Conservation (phyloP, 2,113 vertebrate species). For the Anoura caudifer region DNA sequence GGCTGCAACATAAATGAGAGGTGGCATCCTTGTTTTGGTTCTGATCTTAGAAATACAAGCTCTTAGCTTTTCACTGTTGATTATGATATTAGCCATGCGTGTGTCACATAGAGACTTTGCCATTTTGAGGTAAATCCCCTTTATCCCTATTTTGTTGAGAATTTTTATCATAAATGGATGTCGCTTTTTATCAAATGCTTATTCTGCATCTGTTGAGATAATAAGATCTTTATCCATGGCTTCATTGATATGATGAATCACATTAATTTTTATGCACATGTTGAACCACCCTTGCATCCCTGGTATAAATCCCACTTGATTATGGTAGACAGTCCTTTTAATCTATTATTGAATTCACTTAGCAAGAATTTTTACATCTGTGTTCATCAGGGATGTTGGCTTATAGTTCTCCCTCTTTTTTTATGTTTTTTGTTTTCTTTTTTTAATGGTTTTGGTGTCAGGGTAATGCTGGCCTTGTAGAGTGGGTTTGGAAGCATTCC, state of each 20-base stretch:
- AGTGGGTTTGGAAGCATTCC: background rate
- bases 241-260: background rate
- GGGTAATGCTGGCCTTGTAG: background rate
- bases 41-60: background rate
- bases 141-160: background rate
- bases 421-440: background rate
- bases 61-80: background rate
- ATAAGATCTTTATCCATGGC: background rate
- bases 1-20: background rate
- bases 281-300: background rate
- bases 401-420: background rate
- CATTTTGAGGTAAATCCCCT: background rate
- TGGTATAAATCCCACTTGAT: background rate
- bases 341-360: background rate
- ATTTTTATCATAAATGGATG: background rate
- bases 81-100: background rate
- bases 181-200: background rate
- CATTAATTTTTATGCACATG: background rate
- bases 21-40: background rate
- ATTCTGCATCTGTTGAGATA: background rate
- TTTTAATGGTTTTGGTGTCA: background rate
- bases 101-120: background rate
- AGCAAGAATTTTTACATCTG: background rate
- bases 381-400: background rate
- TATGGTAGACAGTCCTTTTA: background rate